phyloP scores from a whole-genome alignment of 2,113 vertebrate species.

The human region GRCh38 chr4:13115001-13115500 shows the following conservation, averaged over 20 bases:
- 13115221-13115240: no score
- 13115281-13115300: not conserved
- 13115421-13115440: not conserved
- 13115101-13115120: not conserved
- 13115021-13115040: not conserved
- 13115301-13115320: not conserved
- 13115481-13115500: not conserved
- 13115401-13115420: not conserved
- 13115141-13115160: not conserved
- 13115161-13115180: not conserved
- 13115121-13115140: not conserved
- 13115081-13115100: not conserved
- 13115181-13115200: not conserved
- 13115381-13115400: not conserved
- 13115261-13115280: accelerated
- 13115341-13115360: not conserved
- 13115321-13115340: not conserved
- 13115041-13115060: accelerated
- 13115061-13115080: not conserved
- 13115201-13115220: accelerated
- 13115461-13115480: not conserved
- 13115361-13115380: not conserved
- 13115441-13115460: not conserved
- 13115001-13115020: not conserved
- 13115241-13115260: accelerated